A percentile compares a stretch with the other conserved stretches of the same genome.
These are phyloP conservation scores for Parotocinclus haroldoi DNA, from an alignment of 2,797 vertebrate species.

Conservation along the genomic window DNA sequence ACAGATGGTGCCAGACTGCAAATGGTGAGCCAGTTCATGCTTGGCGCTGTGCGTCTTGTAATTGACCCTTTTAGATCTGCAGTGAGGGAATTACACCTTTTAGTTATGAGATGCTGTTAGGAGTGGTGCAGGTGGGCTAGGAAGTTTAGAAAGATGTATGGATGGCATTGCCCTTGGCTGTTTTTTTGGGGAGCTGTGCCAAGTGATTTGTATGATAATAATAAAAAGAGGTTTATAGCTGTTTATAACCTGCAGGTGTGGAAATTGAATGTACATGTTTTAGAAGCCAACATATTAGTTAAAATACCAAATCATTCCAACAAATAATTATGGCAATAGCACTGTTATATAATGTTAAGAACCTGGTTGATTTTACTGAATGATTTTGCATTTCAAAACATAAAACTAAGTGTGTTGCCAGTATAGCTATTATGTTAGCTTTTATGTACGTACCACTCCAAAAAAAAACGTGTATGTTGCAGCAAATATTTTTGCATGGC, in stretches of 20 bases:
- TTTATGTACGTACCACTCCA: too few species aligned
- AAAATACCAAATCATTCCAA: background rate
- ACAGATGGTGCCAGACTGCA: constrained; percentile 59
- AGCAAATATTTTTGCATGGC: too few species aligned
- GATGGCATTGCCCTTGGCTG: constrained; percentile 26
- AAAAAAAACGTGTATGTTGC: too few species aligned
- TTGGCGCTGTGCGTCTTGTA: constrained; percentile 56
- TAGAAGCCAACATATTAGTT: too few species aligned
- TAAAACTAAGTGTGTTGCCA: background rate
- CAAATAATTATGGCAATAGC: background rate
- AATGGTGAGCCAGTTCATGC: constrained; percentile 62
- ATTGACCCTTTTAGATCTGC: constrained; percentile 62
- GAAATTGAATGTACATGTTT: too few species aligned
- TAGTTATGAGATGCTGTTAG: constrained; percentile 55
- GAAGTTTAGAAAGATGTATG: constrained; percentile 30
- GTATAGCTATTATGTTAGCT: too few species aligned
- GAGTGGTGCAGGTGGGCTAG: constrained; percentile 26
- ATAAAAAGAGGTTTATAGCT: background rate
- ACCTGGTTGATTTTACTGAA: background rate
- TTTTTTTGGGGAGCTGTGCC: constrained; percentile 13
- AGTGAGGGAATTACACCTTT: constrained; percentile 53
- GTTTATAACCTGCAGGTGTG: too few species aligned
- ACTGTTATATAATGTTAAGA: background rate
- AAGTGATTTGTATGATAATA: constrained; percentile 22
- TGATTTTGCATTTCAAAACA: background rate